Evolutionary conservation across 2,888 invertebrate species (phyloP), one percentile per base, ranked within the genome.

Genomic region (Calameuta idolon): DNA sequence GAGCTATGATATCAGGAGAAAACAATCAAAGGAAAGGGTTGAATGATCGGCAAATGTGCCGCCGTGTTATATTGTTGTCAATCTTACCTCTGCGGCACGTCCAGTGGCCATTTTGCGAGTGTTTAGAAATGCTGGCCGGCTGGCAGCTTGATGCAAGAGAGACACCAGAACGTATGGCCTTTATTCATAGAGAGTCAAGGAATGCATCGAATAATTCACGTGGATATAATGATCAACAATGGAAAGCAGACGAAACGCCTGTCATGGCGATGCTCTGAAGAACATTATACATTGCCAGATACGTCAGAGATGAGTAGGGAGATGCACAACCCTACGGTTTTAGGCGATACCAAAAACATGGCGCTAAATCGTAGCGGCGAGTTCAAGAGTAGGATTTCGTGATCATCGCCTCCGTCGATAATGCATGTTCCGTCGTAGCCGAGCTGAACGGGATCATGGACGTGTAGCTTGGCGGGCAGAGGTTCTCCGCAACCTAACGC

Each of bases 231-330:
- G 81, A 79, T 83, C 80, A 84, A 83, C 81, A 83, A 78, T 77
- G 71, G 73, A 76, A 79, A 85, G 83, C 84, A 86, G 84, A 82
- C 85, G 86, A 87, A 83, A 83, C 82, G 84, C 78, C 31, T 33
- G 71, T 33, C 71, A 71, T 71, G 55, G 55, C 55, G 55, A 55
- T 23, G 55, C 2, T 55, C 23, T 9, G 23, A 55, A 35, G 9
- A 37, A 37, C 55, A 55, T 23, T 15, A 23, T 55, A 23, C 55
- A 37, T 37, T 37, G 12, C 37, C 12, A 37, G 37, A 37, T 12
- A 12, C 12, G 37, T 12, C 31, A 35, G 35, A 35, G 35, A 35
- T 35, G 35, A 35, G 12, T 11, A 35, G 35, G 35, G 0, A 35
- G 12, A 35, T 12, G 12, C 35, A 12, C 35, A 35, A 35, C 12